Conservation (phyloP, 2,113 vertebrate species). For the Willisornis vidua region DNA sequence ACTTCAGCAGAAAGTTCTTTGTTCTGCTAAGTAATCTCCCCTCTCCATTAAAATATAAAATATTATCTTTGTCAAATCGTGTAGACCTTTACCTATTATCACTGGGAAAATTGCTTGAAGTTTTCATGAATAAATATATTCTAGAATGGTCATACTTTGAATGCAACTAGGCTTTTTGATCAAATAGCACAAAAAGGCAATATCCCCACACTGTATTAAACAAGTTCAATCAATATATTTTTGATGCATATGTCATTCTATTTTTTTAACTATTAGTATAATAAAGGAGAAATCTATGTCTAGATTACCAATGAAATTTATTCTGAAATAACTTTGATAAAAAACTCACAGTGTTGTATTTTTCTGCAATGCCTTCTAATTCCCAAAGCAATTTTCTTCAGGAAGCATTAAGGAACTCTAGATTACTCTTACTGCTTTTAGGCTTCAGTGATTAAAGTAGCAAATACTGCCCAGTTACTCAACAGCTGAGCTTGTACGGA, state of each 20-base stretch:
- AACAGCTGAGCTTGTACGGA: not conserved
- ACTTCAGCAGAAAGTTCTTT: not conserved
- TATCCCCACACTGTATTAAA: not conserved
- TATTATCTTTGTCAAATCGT: not conserved
- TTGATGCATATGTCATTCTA: not conserved
- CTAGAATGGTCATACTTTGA: not conserved
- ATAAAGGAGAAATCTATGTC: not conserved
- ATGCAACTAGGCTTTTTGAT: not conserved
- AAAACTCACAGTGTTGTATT: not conserved
- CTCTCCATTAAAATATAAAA: not conserved
- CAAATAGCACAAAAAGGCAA: not conserved
- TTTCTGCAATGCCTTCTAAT: not conserved
- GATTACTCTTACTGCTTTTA: not conserved
- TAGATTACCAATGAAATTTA: not conserved
- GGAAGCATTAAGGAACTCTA: not conserved
- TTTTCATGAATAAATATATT: not conserved
- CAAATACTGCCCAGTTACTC: not conserved
- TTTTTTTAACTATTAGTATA: not conserved
- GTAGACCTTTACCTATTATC: not conserved
- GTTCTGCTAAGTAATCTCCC: not conserved
- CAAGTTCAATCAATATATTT: not conserved
- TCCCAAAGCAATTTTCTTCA: not conserved
- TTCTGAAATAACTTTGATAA: not conserved
- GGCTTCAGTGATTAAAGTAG: not conserved
- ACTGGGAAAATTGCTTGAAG: not conserved